Conservation (phyloP, 2,797 vertebrate species). For the Sorex maritimensis region DNA sequence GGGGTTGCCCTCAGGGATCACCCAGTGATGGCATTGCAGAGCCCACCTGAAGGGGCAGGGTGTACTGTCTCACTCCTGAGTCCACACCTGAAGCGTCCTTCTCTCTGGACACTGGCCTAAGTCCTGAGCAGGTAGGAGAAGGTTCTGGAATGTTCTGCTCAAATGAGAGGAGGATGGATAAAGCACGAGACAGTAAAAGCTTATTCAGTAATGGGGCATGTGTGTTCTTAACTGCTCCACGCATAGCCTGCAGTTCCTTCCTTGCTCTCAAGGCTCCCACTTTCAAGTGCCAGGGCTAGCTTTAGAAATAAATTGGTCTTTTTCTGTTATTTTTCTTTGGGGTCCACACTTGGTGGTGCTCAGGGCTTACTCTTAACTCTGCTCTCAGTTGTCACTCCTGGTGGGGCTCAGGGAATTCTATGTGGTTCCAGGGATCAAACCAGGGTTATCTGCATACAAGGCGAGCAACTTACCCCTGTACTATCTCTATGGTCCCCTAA, state of each 20-base stretch:
- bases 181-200: constrained; percentile 14
- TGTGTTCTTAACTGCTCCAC: background rate
- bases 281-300: background rate
- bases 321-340: too few relatives aligned
- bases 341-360: too few relatives aligned
- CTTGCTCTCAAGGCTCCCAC: background rate
- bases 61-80: background rate
- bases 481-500: too few relatives aligned
- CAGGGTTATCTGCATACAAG: too few relatives aligned
- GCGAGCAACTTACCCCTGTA: too few relatives aligned
- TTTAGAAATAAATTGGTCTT: too few relatives aligned
- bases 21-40: background rate
- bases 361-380: too few relatives aligned
- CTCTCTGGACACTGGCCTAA: constrained; percentile 62
- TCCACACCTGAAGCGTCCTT: constrained; percentile 62
- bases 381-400: too few relatives aligned
- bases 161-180: constrained; percentile 16
- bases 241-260: background rate
- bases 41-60: background rate
- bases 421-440: too few relatives aligned
- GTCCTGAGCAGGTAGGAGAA: constrained; percentile 39
- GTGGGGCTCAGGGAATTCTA: too few relatives aligned
- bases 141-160: constrained; percentile 56
- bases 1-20: background rate
- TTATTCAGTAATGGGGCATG: background rate